Evolutionary conservation across 2,113 vertebrate genomes (phyloP).

Genomic region (Muntiacus muntjak): DNA sequence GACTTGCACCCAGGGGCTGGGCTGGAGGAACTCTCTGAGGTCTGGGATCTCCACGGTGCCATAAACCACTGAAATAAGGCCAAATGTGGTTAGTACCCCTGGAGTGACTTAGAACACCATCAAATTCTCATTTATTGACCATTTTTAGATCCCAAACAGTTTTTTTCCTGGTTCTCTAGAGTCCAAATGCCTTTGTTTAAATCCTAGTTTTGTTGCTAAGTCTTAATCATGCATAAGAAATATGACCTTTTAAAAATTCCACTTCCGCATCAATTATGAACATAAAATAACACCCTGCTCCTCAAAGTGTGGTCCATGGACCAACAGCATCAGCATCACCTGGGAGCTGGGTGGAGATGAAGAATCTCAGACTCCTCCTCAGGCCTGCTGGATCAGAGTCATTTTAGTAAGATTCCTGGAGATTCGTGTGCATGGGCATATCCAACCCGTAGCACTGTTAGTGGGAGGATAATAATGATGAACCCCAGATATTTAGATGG

Average conservation of each 20-base stretch:
- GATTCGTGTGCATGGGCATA: fast-evolving
- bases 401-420: not conserved
- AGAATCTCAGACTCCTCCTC: not conserved
- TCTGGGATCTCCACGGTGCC: not conserved
- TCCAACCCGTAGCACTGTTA: fast-evolving
- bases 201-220: not conserved
- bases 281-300: not conserved
- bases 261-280: not conserved
- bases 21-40: not conserved
- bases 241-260: not conserved
- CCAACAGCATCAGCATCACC: not conserved
- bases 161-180: not conserved
- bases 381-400: not conserved
- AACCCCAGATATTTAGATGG: not conserved
- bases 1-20: not conserved
- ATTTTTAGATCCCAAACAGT: not conserved
- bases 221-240: not conserved
- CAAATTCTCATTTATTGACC: not conserved
- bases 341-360: not conserved
- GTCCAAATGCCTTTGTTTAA: not conserved
- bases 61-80: not conserved
- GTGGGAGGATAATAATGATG: not conserved
- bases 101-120: not conserved
- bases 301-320: not conserved
- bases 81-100: not conserved